phyloP scores from a whole-genome alignment of 2,797 vertebrate genomes.

The Myioborus miniatus region DNA sequence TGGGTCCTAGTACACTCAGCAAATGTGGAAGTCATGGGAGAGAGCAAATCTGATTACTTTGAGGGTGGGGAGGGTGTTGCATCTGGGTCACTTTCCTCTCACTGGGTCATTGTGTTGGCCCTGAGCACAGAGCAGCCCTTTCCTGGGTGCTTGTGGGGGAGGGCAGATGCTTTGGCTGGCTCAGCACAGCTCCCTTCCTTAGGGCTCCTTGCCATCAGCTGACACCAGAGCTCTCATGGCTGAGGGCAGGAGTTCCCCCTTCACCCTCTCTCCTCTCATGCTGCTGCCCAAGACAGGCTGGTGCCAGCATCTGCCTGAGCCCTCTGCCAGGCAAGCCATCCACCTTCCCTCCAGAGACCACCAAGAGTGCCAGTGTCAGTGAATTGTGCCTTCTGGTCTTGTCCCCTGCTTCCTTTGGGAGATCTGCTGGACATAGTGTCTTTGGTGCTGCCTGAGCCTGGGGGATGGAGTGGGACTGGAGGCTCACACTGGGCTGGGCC shows the following conservation, averaged over 20 bases:
- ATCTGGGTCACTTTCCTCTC: neutral
- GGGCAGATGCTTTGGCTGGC: neutral
- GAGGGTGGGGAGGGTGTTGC: neutral
- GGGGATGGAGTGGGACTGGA: fast-evolving
- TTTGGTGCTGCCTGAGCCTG: neutral
- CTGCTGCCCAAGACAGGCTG: neutral
- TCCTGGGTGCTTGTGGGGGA: neutral
- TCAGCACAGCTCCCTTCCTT: neutral
- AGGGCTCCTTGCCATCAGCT: fast-evolving
- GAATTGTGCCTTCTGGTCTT: neutral
- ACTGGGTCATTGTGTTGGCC: neutral
- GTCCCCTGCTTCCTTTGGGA: neutral
- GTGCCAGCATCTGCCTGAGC: neutral
- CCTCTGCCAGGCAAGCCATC: neutral
- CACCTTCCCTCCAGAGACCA: neutral
- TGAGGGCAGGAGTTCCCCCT: neutral
- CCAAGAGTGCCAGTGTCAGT: fast-evolving
- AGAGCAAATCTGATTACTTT: neutral
- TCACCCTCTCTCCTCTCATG: neutral
- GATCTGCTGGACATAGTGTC: neutral
- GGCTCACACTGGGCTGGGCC: fast-evolving
- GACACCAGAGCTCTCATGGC: neutral
- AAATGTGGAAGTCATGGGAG: neutral
- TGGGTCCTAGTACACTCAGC: neutral
- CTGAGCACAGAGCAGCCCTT: neutral